These are phyloP conservation scores for Carposina sasakii DNA, from an alignment of 1,140 invertebrate species.

Conservation along the genomic window DNA sequence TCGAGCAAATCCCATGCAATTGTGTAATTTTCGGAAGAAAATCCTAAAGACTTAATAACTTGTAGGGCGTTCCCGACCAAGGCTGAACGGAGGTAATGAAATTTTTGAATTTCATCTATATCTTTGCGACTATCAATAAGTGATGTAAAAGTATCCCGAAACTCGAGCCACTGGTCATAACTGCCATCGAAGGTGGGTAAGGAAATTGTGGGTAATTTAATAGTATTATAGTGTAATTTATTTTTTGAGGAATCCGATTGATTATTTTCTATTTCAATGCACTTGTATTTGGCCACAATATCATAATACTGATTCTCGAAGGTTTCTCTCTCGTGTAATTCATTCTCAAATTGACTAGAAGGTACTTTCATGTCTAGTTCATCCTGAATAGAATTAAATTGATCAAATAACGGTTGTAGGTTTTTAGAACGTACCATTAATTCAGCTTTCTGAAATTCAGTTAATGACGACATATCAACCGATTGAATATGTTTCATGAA, in stretches of 20 bases:
- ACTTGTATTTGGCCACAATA: not conserved
- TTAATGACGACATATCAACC: not conserved
- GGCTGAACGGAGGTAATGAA: not conserved
- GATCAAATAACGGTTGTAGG: not conserved
- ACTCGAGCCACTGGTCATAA: constrained; percentile 5
- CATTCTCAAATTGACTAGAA: not conserved
- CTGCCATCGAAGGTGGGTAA: not conserved
- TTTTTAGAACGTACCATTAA: not conserved
- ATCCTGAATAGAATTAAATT: not conserved
- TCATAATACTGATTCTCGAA: not conserved
- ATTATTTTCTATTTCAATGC: not conserved
- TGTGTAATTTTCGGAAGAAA: not conserved
- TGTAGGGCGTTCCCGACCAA: not conserved
- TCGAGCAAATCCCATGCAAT: constrained; percentile 1
- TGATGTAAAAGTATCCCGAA: not conserved
- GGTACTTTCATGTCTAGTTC: not conserved
- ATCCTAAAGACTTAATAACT: constrained; percentile 2
- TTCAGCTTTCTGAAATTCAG: not conserved
- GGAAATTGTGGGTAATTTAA: not conserved
- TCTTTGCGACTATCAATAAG: not conserved
- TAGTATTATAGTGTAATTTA: not conserved
- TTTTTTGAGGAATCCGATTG: too few species aligned
- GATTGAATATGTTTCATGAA: not conserved
- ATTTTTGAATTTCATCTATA: constrained; percentile 1
- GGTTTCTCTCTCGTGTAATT: not conserved